phyloP scores from a whole-genome alignment of 2,888 invertebrate species.

The Acronicta aceris region DNA sequence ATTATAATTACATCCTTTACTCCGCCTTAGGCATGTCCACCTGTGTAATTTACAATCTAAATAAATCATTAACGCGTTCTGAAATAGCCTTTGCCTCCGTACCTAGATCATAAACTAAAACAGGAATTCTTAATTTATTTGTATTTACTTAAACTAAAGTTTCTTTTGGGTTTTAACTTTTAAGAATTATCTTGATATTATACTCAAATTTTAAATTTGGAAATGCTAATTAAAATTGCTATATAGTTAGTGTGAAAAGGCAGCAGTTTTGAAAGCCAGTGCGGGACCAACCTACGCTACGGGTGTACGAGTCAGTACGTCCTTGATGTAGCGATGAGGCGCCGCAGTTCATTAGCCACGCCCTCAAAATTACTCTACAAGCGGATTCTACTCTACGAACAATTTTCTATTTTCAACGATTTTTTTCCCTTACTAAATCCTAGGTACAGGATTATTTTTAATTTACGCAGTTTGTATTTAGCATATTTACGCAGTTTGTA shows the following conservation, averaged over 20 bases:
- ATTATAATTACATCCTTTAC: slow-evolving; percentile 35
- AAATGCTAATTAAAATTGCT: slow-evolving; percentile 3
- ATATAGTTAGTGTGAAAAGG: slow-evolving; percentile 18
- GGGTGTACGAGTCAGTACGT: slow-evolving; percentile 26
- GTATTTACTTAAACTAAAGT: background rate
- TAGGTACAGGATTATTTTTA: no score
- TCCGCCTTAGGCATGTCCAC: slow-evolving; percentile 33
- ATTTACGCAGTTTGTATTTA: no score
- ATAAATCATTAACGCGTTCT: slow-evolving; percentile 43
- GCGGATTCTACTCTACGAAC: slow-evolving; percentile 13
- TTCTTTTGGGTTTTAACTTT: no score
- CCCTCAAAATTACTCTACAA: slow-evolving; percentile 37
- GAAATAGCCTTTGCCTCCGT: slow-evolving; percentile 26
- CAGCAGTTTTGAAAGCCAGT: slow-evolving; percentile 36
- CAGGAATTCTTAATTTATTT: background rate
- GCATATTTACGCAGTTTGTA: no score
- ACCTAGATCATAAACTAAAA: slow-evolving; percentile 13
- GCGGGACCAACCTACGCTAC: slow-evolving; percentile 40
- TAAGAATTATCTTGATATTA: no score
- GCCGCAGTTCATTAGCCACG: slow-evolving; percentile 33
- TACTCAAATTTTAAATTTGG: no score
- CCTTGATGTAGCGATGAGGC: slow-evolving; percentile 52
- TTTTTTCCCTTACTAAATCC: no score
- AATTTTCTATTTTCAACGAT: background rate
- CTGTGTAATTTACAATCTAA: slow-evolving; percentile 40